phyloP scores from a whole-genome alignment of 2,113 vertebrate genomes.

The Halcyon senegalensis region DNA sequence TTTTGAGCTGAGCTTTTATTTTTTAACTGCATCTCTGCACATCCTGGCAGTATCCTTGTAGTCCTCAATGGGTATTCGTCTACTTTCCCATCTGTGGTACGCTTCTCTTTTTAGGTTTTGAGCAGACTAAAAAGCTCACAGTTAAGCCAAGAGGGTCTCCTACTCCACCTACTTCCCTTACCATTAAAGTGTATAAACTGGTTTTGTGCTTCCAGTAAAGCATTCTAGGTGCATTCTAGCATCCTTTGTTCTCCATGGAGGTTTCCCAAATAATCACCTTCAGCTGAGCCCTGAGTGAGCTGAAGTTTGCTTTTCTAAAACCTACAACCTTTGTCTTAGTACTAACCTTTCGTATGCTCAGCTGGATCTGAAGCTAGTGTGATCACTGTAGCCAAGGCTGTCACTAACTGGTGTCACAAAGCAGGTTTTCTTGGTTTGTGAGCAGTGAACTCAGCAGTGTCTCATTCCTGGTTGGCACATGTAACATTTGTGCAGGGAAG shows the following conservation, averaged over 20 bases:
- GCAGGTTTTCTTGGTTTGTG: background rate
- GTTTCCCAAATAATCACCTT: background rate
- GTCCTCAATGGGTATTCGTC: background rate
- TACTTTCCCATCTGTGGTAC: background rate
- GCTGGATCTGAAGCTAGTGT: background rate
- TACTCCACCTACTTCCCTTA: background rate
- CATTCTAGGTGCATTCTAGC: background rate
- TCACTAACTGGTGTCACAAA: background rate
- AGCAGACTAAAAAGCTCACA: background rate
- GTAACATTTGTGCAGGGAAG: background rate
- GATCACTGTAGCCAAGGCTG: background rate
- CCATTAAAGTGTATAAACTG: background rate
- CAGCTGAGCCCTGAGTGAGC: background rate
- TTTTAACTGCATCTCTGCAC: background rate
- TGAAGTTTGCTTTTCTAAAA: background rate
- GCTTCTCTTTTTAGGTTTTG: background rate
- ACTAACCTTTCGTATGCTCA: background rate
- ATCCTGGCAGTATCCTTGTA: background rate
- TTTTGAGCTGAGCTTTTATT: background rate
- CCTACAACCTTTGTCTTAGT: background rate
- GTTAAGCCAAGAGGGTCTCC: background rate
- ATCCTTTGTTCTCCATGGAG: background rate
- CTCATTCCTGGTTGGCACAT: background rate
- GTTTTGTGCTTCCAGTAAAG: background rate
- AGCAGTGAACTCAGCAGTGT: background rate